Evolutionary conservation across 2,113 vertebrate genomes (phyloP), one percentile per base, ranked within the genome.

Genomic region (Litocranius walleri): DNA sequence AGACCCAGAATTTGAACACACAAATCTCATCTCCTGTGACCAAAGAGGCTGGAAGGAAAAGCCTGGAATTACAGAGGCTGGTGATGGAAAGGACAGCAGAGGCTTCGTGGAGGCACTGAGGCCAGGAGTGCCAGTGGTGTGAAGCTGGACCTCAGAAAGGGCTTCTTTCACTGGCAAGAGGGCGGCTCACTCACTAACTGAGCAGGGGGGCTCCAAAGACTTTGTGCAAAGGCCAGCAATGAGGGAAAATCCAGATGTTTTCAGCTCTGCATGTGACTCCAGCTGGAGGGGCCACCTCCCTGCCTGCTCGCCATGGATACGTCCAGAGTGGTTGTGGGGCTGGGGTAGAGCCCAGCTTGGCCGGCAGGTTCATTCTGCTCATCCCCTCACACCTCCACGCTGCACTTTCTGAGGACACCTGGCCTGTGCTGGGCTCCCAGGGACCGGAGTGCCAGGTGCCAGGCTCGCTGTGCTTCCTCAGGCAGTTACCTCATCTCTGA

Each of bases 351-450:
- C 12, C 12, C 29, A 1, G 4, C 40, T 33, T 12, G 25, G 54
- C 5, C 5, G 7, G 25, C 36, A 7, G 36, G 3, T 1, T 1
- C 0, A 0, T 25, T 71, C 82, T 56, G 43, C 30, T 36, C 9
- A 2, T 16, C 6, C 6, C 6, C 6, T 5, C 3, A 21, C 3
- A 7, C 21, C n/a, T 71, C 1, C 2, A 10, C 13, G 5, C 19
- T 29, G 56, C 10, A 3, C 45, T 36, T 45, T 54, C 64, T 40
- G n/a, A 52, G 5, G 78, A 14, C 2, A 0, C 29, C 21, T 6
- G 48, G 14, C 83, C 59, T n/a, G 14, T 15, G n/a, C 1, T 0
- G 11, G 27, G 21, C n/a, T 57, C 48, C n/a, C 19, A 36, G 48
- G 9, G 80, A 4, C 40, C 3, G 0, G 12, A n/a, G 8, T 9